Evolutionary conservation across 2,888 invertebrate genomes (phyloP), one percentile per base, ranked within the genome.

Genomic region (Diarsia brunnea): DNA sequence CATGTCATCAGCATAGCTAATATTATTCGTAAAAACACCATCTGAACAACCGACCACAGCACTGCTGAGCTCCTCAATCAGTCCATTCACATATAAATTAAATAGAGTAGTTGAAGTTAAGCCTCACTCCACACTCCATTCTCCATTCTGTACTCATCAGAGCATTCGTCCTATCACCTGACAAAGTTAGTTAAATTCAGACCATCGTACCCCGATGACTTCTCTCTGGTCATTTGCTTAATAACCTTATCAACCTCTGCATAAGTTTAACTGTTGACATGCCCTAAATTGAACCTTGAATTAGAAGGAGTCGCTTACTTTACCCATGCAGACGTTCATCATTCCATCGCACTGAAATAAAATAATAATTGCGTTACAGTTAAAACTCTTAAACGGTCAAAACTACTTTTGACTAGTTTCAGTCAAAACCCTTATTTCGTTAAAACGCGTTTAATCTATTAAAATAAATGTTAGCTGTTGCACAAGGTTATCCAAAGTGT

Each of bases 241-340:
- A 31, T 31, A 31, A 31, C 31, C 31, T 31, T 31, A 31, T 38
- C 38, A 38, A 8, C 38, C 38, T 38, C 38, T 1, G 38, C 38
- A 38, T 38, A 38, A 38, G 38, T 38, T 47, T 16, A 24, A 24
- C 1, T 27, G 8, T 47, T 4, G 47, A 5, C 14, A 1, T 47
- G 16, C 47, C 47, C 14, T 47, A 47, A 47, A 16, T 47, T 58
- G 16, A 21, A 27, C 27, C 8, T 3, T 24, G 8, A 55, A 27
- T 3, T 58, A 58, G 16, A 58, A 58, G 27, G 55, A 51, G 51
- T 45, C 0, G 73, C 84, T 85, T 63, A 88, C 88, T 81, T 88
- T 88, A 47, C 85, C 51, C 84, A 88, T 82, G 69, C 88, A 88
- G 2, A 85, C 80, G 73, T 88, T 87, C 67, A 78, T 43, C 14